Conservation (phyloP, 2,888 invertebrate genomes). For the Synanthedon formicaeformis region DNA sequence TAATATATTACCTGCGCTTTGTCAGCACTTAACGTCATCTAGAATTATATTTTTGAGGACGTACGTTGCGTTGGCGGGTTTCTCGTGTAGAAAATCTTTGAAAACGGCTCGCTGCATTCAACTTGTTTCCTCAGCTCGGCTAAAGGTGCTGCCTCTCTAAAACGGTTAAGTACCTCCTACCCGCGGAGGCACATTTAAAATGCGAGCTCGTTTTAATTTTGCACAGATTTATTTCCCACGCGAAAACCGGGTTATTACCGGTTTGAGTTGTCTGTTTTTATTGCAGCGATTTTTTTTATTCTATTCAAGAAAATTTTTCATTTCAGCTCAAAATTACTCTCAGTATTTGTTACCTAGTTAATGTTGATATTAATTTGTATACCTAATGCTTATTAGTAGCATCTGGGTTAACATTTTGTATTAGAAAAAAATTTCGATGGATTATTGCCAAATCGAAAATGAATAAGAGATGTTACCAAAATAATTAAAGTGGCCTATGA, state of each 20-base stretch:
- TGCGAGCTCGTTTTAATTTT: not conserved
- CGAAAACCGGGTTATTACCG: not conserved
- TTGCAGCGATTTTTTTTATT: not conserved
- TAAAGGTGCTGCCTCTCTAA: slow-evolving; percentile 4
- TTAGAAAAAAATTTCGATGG: too few relatives aligned
- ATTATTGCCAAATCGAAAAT: too few relatives aligned
- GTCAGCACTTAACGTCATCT: too few relatives aligned
- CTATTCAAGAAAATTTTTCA: too few relatives aligned
- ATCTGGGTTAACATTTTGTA: too few relatives aligned
- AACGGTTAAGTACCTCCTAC: slow-evolving; percentile 3
- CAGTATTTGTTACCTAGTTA: too few relatives aligned
- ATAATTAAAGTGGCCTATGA: too few relatives aligned
- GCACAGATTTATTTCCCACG: not conserved
- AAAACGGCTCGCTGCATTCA: slow-evolving; percentile 26
- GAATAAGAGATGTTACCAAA: too few relatives aligned
- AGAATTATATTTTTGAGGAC: not conserved
- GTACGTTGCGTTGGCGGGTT: not conserved
- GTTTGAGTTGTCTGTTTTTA: not conserved
- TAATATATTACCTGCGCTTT: too few relatives aligned
- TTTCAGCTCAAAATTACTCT: too few relatives aligned
- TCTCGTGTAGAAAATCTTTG: slow-evolving; percentile 14
- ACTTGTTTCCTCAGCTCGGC: slow-evolving; percentile 16
- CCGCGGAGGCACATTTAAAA: not conserved
- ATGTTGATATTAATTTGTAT: too few relatives aligned
- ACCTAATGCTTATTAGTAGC: too few relatives aligned